Percentiles rank a stretch among this genome's conserved stretches.
phyloP scores from a whole-genome alignment of 2,113 vertebrate genomes.

The Psephotus haematonotus region DNA sequence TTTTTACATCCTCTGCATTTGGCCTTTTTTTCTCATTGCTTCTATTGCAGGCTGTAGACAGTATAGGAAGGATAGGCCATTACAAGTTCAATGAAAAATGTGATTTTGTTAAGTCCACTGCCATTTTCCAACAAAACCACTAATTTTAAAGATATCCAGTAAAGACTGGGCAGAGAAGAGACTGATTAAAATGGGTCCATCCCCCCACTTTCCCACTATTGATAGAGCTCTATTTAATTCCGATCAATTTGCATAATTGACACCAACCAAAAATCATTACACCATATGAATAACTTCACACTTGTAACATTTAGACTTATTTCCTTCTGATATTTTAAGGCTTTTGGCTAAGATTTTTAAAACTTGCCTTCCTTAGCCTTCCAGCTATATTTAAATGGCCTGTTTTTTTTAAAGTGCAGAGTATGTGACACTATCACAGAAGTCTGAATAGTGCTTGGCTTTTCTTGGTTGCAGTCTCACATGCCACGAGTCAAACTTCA shows the following conservation, averaged over 20 bases:
- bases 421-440: neutral
- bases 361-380: neutral
- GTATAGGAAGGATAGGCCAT: neutral
- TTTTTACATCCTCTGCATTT: neutral
- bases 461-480: neutral
- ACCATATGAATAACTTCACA: constrained; percentile 4
- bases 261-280: neutral
- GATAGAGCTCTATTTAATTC: neutral
- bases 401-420: neutral
- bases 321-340: neutral
- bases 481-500: neutral
- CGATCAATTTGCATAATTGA: neutral
- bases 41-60: neutral
- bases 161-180: neutral
- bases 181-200: neutral
- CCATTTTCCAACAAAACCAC: neutral
- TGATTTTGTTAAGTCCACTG: neutral
- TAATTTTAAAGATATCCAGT: neutral
- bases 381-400: constrained; percentile 46
- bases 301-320: neutral
- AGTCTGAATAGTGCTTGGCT: neutral
- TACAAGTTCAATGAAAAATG: neutral
- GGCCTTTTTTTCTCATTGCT: neutral
- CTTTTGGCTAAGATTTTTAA: neutral
- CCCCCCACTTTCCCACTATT: neutral